Base-by-base conservation (phyloP, 2,797 vertebrate genomes). In the Etheostoma perlongum region DNA sequence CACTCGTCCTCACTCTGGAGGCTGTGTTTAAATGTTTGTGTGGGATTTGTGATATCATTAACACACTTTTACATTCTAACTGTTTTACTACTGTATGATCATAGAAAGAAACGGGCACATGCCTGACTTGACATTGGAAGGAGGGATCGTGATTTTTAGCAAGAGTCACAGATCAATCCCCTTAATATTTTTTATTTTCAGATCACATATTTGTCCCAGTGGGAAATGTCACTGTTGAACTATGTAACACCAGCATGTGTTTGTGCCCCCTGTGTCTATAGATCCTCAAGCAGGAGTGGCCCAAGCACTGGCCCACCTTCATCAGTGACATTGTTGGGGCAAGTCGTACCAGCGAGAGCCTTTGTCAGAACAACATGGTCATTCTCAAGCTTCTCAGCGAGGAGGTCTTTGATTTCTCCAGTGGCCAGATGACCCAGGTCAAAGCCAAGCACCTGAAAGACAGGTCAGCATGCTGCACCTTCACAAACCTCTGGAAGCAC, bases 391-490 rank as follows among this genome's bases (percentile, higher is more conserved):
- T 99, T 69, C 92, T 99, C 78, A 99, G 98, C 21, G 98, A 99
- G 90, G 98, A 99, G 89, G 98, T 99, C 16, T 99, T 99, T 88
- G 98, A 99, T 91, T 99, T 99, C 87, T 99, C 98, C 88, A 99
- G 98, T 76, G 98, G 98, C 64, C 98, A 99, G 93, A 99, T 99
- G 93, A 99, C 98, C 51, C 98, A 99, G 95, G 98, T 99, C 33
- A 99, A 99, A 93, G 98, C 98, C 76, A 99, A 99, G 85, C 98
- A 99, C 92, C 96, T 99, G 75, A 99, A 99, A 93, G 98, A 99
- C 96, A 99, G 98, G 98, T 96, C 47, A 98, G 84, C 54, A 44
- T 23, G 27, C 57, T 12, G 25, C 58, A 0, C 6, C 49, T 2
- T 9, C 14, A 30, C 25, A 18, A 53, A 15, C n/a, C 10, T 86